phyloP scores from a whole-genome alignment of 2,113 vertebrate genomes.

The Motacilla tschutschensis region DNA sequence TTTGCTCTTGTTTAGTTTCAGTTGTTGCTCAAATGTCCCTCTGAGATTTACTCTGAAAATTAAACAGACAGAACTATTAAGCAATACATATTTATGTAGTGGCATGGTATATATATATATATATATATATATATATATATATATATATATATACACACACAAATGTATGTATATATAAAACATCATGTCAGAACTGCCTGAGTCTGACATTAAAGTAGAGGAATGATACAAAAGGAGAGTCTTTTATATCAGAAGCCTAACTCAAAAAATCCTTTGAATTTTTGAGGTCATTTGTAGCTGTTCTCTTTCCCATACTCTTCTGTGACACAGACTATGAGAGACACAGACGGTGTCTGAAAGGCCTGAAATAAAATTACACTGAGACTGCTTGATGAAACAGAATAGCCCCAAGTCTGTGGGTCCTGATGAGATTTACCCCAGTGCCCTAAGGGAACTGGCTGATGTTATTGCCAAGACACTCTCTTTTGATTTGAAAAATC shows the following conservation, averaged over 20 bases:
- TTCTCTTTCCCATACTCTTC: not conserved
- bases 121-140: not conserved
- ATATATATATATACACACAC: not conserved
- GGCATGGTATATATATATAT: no score
- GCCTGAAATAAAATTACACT: not conserved
- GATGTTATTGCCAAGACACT: rapidly evolving
- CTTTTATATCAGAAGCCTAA: not conserved
- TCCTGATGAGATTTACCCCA: not conserved
- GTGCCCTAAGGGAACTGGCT: not conserved
- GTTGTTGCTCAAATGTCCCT: not conserved
- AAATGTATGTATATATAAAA: no score
- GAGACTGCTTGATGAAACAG: not conserved
- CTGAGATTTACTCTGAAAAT: not conserved
- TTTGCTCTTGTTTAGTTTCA: not conserved
- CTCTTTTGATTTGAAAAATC: not conserved
- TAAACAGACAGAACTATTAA: not conserved
- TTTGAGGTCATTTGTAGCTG: not conserved
- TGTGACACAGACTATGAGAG: not conserved
- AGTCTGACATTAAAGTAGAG: not conserved
- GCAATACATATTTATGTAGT: not conserved
- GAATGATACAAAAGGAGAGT: not conserved
- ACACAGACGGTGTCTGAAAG: not conserved
- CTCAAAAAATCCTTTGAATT: not conserved
- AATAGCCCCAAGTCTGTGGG: rapidly evolving
- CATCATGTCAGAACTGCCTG: not conserved